Conservation (phyloP, 2,888 invertebrate species). For the Torymus texanus region DNA sequence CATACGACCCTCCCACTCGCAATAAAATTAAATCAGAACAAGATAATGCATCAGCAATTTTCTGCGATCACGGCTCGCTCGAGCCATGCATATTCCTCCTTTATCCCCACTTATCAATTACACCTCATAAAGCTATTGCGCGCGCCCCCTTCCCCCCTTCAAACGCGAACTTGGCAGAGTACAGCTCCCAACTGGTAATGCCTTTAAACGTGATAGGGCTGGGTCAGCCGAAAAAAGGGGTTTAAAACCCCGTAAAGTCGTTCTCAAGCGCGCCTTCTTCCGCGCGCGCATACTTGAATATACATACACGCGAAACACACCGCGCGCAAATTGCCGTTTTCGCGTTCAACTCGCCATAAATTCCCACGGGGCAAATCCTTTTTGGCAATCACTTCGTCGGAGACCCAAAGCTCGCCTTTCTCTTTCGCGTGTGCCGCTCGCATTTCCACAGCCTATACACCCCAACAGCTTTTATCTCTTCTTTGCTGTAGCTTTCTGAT, state of each 20-base stretch:
- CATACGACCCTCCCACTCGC: too few relatives aligned
- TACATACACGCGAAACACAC: too few relatives aligned
- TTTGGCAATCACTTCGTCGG: slow-evolving; percentile 46
- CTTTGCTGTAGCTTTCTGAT: not conserved
- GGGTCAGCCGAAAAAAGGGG: too few relatives aligned
- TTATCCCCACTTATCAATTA: not conserved
- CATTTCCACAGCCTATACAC: not conserved
- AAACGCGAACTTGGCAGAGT: too few relatives aligned
- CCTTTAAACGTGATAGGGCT: too few relatives aligned
- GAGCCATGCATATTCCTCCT: too few relatives aligned
- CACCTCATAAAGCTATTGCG: slow-evolving; percentile 18
- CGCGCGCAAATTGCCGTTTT: slow-evolving; percentile 43
- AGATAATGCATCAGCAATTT: not conserved
- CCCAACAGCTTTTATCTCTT: not conserved
- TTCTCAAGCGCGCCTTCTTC: slow-evolving; percentile 9
- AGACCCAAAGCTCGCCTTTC: slow-evolving; percentile 17
- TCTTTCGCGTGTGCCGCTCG: slow-evolving; percentile 36
- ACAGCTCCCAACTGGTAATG: too few relatives aligned
- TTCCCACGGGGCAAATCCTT: slow-evolving; percentile 43
- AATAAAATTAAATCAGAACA: too few relatives aligned
- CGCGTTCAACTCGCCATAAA: slow-evolving; percentile 35
- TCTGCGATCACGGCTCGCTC: too few relatives aligned
- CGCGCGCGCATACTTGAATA: too few relatives aligned
- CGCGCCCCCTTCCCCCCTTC: not conserved
- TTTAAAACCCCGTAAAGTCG: too few relatives aligned